phyloP scores from a whole-genome alignment of 2,113 vertebrate species.

The Hippocampus guttulatus region DNA sequence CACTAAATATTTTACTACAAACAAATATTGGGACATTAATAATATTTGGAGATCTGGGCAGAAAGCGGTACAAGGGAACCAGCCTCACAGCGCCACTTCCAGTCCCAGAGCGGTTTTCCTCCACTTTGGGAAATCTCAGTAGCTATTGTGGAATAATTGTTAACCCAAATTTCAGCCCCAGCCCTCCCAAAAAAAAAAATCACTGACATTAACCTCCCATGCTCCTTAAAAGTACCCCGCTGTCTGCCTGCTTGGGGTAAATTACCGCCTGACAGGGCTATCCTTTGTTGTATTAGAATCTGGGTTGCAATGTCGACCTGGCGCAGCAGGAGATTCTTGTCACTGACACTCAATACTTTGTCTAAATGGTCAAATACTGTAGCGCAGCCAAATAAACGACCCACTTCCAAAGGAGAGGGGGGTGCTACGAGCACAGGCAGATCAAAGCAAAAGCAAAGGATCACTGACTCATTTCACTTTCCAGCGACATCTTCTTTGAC shows the following conservation, averaged over 20 bases:
- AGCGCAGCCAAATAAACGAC: constrained; percentile 42
- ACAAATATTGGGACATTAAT: constrained; percentile 65
- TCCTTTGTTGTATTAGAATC: constrained; percentile 70
- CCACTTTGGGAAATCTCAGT: constrained; percentile 14
- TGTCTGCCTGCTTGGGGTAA: constrained; percentile 49
- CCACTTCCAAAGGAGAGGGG: constrained; percentile 23
- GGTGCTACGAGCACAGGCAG: constrained; percentile 16
- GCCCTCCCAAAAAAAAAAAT: background rate
- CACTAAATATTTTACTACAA: constrained; percentile 63
- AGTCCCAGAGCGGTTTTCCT: constrained; percentile 21
- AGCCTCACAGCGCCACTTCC: constrained; percentile 16
- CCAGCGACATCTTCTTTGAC: constrained; percentile 53
- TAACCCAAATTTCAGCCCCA: constrained; percentile 18
- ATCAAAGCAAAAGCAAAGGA: constrained; percentile 56
- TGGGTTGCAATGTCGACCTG: constrained; percentile 59
- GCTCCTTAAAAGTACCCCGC: constrained; percentile 34
- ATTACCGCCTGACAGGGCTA: constrained; percentile 57
- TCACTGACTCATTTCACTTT: constrained; percentile 59
- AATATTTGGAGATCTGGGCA: constrained; percentile 58
- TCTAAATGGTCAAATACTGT: constrained; percentile 48
- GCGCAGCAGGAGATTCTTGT: constrained; percentile 67
- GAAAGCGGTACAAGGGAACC: constrained; percentile 57
- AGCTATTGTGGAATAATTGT: constrained; percentile 45
- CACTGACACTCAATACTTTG: constrained; percentile 68
- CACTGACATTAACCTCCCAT: constrained; percentile 34